Percentiles rank a stretch among this genome's conserved stretches.
Evolutionary conservation across 2,797 vertebrate species (phyloP).

Genomic region (Mionectes olivaceus): DNA sequence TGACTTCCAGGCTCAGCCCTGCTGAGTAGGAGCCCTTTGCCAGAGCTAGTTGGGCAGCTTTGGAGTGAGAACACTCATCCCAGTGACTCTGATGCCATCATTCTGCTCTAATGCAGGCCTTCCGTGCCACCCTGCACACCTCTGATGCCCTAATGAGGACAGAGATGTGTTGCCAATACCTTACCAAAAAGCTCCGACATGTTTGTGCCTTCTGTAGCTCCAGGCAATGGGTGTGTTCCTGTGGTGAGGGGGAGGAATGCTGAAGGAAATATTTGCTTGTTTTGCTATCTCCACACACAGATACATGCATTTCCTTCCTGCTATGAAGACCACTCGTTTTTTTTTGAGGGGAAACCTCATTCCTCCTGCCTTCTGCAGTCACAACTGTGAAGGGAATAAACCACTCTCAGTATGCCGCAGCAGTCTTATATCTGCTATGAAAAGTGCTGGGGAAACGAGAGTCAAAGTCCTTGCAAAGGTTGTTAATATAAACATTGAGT

Average conservation of each 20-base stretch:
- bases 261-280: slow-evolving; percentile 34
- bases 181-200: background rate
- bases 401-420: background rate
- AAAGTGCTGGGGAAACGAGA: background rate
- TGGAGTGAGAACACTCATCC: background rate
- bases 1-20: background rate
- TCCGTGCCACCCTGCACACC: background rate
- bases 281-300: slow-evolving; percentile 39
- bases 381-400: background rate
- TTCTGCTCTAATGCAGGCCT: slow-evolving; percentile 21
- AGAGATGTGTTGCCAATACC: background rate
- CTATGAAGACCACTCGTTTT: background rate
- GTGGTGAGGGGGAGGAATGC: slow-evolving; percentile 8
- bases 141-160: background rate
- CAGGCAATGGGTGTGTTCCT: background rate
- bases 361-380: background rate
- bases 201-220: slow-evolving; percentile 20
- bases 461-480: background rate
- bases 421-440: background rate
- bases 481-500: background rate
- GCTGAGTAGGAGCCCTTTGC: background rate
- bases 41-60: background rate
- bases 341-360: background rate
- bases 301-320: slow-evolving; percentile 57
- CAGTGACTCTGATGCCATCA: background rate